phyloP scores from a whole-genome alignment of 2,888 invertebrate species.

The Capitulum mitella region DNA sequence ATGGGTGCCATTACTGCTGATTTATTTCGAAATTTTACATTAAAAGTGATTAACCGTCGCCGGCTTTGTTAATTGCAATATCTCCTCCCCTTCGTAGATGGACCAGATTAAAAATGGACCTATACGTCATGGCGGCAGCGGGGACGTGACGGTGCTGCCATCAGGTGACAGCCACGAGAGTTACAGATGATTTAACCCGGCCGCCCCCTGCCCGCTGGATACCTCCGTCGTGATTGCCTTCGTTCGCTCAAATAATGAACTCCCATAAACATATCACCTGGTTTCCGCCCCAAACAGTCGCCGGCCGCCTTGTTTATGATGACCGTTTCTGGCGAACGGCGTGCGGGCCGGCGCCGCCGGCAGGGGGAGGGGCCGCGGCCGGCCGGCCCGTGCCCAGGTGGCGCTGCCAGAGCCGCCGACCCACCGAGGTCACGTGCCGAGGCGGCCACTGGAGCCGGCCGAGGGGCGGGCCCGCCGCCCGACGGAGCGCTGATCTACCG shows the following conservation, averaged over 20 bases:
- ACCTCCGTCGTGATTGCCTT: not conserved
- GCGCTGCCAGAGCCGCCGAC: not conserved
- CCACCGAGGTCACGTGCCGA: not conserved
- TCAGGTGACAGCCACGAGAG: not conserved
- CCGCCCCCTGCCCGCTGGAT: not conserved
- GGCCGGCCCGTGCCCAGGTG: not conserved
- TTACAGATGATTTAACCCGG: not conserved
- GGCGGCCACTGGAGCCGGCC: not conserved
- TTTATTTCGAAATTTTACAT: slow-evolving; percentile 21
- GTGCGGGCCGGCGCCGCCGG: no score
- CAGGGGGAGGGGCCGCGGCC: not conserved
- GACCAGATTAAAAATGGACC: slow-evolving; percentile 19
- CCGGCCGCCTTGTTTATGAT: slow-evolving; percentile 2
- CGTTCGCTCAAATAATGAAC: slow-evolving; percentile 19
- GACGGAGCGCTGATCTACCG: no score
- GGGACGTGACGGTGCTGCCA: slow-evolving; percentile 9
- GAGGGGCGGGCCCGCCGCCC: not conserved
- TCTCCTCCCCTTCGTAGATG: slow-evolving; percentile 23
- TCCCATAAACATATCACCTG: slow-evolving; percentile 23
- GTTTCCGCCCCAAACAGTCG: slow-evolving; percentile 18
- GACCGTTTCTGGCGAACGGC: not conserved
- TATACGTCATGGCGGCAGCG: slow-evolving; percentile 10
- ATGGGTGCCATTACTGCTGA: slow-evolving; percentile 2
- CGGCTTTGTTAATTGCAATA: slow-evolving; percentile 21
- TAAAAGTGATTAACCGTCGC: slow-evolving; percentile 23